phyloP scores from a whole-genome alignment of 1,140 invertebrate species.

The Ladona fulva region DNA sequence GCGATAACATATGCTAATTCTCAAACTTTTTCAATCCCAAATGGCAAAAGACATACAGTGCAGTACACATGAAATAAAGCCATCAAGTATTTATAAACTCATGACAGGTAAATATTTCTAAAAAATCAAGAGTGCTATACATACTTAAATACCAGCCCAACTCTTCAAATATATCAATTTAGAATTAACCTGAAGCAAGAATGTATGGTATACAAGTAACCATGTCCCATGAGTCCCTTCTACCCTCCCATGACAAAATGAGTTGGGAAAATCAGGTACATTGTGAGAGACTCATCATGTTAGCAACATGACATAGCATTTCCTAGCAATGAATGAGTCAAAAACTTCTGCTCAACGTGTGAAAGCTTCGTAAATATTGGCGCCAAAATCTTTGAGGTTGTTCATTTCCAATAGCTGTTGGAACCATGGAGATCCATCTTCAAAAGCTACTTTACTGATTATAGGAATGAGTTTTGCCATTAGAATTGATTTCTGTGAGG shows the following conservation, averaged over 20 bases:
- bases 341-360: background rate
- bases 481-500: background rate
- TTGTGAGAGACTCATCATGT: background rate
- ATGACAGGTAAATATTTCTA: no score
- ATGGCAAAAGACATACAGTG: no score
- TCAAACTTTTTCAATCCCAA: no score
- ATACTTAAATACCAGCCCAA: no score
- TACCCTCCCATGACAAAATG: background rate
- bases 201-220: no score
- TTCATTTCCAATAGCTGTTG: background rate
- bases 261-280: background rate
- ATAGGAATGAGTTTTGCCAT: background rate
- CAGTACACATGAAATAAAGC: no score
- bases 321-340: background rate
- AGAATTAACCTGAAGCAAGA: no score
- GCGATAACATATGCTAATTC: no score
- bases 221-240: background rate
- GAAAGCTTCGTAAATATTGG: background rate
- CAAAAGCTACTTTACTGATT: background rate
- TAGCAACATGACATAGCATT: background rate
- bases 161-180: no score
- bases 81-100: no score
- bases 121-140: no score
- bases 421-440: background rate
- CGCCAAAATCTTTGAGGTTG: constrained; percentile 1